These are phyloP conservation scores for Polypedilum vanderplanki DNA, from an alignment of 1,140 invertebrate species.

Conservation along the genomic window DNA sequence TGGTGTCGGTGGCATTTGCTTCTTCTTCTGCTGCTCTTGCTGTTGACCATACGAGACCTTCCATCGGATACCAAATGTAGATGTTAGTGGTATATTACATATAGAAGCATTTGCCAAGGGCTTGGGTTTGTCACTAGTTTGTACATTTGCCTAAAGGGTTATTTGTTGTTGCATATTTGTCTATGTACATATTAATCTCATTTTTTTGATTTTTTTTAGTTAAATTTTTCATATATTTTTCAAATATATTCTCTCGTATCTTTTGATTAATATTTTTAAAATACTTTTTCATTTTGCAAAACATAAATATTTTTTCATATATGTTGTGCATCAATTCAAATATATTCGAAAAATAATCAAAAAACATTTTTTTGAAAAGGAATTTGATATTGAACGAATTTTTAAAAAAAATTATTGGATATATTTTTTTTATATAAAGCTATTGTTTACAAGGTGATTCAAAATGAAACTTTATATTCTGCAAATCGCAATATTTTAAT, in stretches of 20 bases:
- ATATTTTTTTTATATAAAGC: not conserved
- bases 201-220: not conserved
- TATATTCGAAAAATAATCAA: too few relatives aligned
- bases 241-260: not conserved
- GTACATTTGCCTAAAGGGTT: conserved; percentile 29
- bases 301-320: too few relatives aligned
- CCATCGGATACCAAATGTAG: conserved; percentile 32
- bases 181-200: conserved; percentile 24
- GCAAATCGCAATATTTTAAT: too few relatives aligned
- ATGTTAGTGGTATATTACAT: conserved; percentile 31
- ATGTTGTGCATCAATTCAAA: too few relatives aligned
- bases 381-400: not conserved
- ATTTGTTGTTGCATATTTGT: conserved; percentile 26
- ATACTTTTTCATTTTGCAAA: too few relatives aligned
- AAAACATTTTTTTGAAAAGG: too few relatives aligned
- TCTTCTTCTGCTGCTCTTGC: conserved; percentile 4
- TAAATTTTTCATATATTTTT: not conserved
- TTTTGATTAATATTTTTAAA: too few relatives aligned
- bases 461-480: too few relatives aligned
- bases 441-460: too few relatives aligned
- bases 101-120: conserved; percentile 32
- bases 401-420: conserved; percentile 4
- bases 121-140: conserved; percentile 30
- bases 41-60: conserved; percentile 30
- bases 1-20: conserved; percentile 38